Conservation (phyloP, 2,113 vertebrate species). For the Rattus rattus region DNA sequence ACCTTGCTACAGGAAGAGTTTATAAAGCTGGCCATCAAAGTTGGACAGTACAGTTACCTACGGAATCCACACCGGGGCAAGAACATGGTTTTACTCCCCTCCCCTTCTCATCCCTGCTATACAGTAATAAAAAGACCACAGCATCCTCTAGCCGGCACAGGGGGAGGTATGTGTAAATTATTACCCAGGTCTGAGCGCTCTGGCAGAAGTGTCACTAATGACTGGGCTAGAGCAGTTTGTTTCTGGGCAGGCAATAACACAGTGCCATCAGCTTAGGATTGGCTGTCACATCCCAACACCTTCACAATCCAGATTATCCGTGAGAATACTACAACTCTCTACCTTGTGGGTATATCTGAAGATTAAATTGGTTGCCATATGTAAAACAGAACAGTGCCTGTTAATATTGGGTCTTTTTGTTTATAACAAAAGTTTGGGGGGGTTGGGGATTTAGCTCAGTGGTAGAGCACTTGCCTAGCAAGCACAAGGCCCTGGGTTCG, state of each 20-base stretch:
- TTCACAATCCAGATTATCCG: background rate
- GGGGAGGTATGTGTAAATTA: background rate
- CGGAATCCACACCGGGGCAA: background rate
- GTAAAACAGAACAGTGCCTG: background rate
- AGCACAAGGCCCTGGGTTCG: no score
- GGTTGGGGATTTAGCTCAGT: no score
- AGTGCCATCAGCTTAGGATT: background rate
- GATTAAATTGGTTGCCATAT: background rate
- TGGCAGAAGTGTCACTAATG: background rate
- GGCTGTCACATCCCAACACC: background rate
- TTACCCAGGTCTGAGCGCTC: background rate
- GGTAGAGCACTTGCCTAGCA: no score
- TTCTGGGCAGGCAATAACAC: background rate
- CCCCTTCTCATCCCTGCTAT: background rate
- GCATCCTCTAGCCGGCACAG: background rate
- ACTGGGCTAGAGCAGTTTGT: background rate
- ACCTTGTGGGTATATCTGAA: background rate
- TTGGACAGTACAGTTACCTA: background rate
- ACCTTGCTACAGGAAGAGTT: background rate
- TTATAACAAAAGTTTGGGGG: background rate
- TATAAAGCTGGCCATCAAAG: background rate
- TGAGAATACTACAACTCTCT: background rate
- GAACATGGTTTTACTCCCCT: background rate
- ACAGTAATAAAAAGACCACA: background rate
- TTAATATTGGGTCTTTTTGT: background rate